These are phyloP conservation scores for Adoxophyes honmai DNA, from an alignment of 1,140 invertebrate genomes.

Conservation along the genomic window DNA sequence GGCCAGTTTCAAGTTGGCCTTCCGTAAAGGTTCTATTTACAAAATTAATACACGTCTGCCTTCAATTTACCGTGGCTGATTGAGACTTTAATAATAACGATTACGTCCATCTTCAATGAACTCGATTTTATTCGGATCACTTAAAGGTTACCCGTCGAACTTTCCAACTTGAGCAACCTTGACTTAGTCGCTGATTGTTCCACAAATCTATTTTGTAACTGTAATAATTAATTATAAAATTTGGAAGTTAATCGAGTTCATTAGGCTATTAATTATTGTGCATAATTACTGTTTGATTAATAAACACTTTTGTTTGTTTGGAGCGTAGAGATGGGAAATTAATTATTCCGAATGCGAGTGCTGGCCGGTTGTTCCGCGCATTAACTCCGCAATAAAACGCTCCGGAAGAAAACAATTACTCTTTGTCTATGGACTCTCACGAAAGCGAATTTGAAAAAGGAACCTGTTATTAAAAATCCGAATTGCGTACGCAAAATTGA, in stretches of 20 bases:
- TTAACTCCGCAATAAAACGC: too few relatives aligned
- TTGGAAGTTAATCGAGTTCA: slow-evolving; percentile 6
- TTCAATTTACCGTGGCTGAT: slow-evolving; percentile 26
- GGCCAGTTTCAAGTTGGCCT: slow-evolving; percentile 33
- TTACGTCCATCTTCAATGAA: slow-evolving; percentile 28
- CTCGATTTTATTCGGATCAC: slow-evolving; percentile 25
- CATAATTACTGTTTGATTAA: slow-evolving; percentile 1
- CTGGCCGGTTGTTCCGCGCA: too few relatives aligned
- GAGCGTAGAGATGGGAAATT: background rate
- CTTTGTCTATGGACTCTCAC: background rate
- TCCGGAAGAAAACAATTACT: background rate
- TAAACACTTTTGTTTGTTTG: background rate
- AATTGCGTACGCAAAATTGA: background rate
- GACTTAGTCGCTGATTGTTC: background rate
- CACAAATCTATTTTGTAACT: background rate
- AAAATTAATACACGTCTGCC: slow-evolving; percentile 34
- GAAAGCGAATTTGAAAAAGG: background rate
- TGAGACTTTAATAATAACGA: slow-evolving; percentile 33
- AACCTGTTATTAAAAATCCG: slow-evolving; percentile 1
- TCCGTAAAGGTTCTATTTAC: slow-evolving; percentile 22
- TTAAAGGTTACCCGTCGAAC: slow-evolving; percentile 24
- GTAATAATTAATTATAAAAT: background rate
- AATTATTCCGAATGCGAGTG: slow-evolving; percentile 3
- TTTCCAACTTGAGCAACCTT: slow-evolving; percentile 6
- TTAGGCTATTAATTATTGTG: slow-evolving; percentile 5